Percentiles rank a stretch among this genome's conserved stretches.
Conservation (phyloP, 2,113 vertebrate genomes). For the Antechinus stuartii region DNA sequence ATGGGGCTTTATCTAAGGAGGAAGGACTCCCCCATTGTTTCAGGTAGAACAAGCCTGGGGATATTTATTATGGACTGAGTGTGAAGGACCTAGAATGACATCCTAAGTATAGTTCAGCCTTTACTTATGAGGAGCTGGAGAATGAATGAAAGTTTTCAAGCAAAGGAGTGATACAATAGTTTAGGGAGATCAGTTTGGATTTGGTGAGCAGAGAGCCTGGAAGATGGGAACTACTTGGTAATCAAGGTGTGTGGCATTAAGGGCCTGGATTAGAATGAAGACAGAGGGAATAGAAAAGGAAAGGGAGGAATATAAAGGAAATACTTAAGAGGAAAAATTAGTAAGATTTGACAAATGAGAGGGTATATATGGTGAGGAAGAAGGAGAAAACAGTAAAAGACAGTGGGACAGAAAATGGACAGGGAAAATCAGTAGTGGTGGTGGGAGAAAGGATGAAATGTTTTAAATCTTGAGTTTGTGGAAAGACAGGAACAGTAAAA, state of each 20-base stretch:
- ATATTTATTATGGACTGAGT: background rate
- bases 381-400: background rate
- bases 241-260: background rate
- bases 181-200: background rate
- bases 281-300: background rate
- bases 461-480: background rate
- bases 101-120: background rate
- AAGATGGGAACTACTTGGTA: background rate
- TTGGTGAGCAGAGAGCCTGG: background rate
- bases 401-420: background rate
- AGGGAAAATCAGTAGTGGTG: background rate
- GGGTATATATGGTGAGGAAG: background rate
- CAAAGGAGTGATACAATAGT: background rate
- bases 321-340: background rate
- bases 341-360: background rate
- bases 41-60: background rate
- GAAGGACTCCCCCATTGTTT: background rate
- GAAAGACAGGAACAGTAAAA: background rate
- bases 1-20: background rate
- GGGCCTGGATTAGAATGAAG: background rate
- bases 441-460: background rate
- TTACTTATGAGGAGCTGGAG: background rate
- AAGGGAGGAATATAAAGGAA: background rate
- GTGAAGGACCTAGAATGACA: background rate
- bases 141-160: background rate